Percentiles rank a stretch among this genome's conserved stretches.
phyloP scores from a whole-genome alignment of 2,797 vertebrate genomes.

The Chloroceryle amazona region DNA sequence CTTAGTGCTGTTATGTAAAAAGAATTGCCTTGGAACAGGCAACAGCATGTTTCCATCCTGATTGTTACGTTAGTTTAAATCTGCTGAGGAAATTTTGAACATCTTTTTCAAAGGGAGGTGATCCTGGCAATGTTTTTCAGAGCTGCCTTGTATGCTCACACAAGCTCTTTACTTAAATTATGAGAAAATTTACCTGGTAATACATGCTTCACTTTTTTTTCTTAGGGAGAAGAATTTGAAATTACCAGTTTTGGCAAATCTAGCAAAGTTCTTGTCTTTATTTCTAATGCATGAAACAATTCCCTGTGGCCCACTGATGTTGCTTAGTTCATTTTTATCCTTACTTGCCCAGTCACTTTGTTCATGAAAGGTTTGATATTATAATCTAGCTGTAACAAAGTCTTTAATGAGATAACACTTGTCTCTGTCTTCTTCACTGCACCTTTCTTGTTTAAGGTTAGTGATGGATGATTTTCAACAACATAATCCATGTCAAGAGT shows the following conservation, averaged over 20 bases:
- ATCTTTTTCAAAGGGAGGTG: not conserved
- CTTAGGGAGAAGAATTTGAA: not conserved
- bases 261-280: not conserved
- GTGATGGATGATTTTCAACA: not conserved
- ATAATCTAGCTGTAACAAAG: not conserved
- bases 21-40: not conserved
- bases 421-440: not conserved
- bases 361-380: not conserved
- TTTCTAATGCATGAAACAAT: not conserved
- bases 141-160: not conserved
- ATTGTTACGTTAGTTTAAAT: not conserved
- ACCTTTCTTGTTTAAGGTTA: not conserved
- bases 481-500: not conserved
- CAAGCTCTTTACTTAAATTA: not conserved
- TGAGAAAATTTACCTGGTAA: not conserved
- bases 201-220: not conserved
- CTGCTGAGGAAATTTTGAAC: not conserved
- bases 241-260: not conserved
- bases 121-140: not conserved
- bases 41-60: not conserved
- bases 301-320: accelerated
- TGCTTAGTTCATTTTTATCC: not conserved
- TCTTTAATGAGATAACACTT: not conserved
- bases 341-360: not conserved
- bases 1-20: not conserved